Conservation (phyloP, 2,113 vertebrate species). For the Penelope pileata region DNA sequence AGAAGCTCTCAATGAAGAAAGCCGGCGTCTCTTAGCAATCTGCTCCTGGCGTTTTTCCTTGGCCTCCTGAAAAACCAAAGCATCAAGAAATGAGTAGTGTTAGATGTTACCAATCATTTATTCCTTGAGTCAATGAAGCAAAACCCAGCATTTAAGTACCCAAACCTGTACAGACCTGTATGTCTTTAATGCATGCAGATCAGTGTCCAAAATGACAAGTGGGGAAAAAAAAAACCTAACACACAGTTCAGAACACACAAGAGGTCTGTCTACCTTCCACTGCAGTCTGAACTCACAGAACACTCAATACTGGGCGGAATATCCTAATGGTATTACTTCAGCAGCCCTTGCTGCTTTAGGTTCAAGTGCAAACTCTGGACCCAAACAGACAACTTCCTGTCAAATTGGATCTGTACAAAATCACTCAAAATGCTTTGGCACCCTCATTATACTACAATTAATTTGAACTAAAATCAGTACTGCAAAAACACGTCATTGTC, state of each 20-base stretch:
- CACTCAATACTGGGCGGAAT: background rate
- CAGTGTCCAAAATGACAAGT: background rate
- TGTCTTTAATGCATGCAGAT: background rate
- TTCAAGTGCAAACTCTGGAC: background rate
- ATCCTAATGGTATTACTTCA: background rate
- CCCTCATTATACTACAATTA: background rate
- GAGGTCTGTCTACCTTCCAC: background rate
- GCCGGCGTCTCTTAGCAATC: conserved; percentile 96
- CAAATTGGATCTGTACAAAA: background rate
- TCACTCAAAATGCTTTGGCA: background rate
- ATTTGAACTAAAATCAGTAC: fast-evolving
- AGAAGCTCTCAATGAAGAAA: conserved; percentile 96
- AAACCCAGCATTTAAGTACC: background rate
- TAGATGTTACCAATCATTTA: fast-evolving
- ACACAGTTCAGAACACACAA: background rate
- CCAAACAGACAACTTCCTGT: background rate
- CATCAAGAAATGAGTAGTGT: background rate
- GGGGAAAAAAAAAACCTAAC: background rate
- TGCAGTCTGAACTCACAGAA: background rate
- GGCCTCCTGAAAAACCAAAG: conserved; percentile 85
- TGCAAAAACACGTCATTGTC: fast-evolving
- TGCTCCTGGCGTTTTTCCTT: conserved; percentile 98
- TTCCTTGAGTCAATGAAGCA: background rate
- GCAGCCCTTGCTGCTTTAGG: background rate
- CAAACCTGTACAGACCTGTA: background rate